phyloP scores from a whole-genome alignment of 2,888 invertebrate species.

The Phania funesta region DNA sequence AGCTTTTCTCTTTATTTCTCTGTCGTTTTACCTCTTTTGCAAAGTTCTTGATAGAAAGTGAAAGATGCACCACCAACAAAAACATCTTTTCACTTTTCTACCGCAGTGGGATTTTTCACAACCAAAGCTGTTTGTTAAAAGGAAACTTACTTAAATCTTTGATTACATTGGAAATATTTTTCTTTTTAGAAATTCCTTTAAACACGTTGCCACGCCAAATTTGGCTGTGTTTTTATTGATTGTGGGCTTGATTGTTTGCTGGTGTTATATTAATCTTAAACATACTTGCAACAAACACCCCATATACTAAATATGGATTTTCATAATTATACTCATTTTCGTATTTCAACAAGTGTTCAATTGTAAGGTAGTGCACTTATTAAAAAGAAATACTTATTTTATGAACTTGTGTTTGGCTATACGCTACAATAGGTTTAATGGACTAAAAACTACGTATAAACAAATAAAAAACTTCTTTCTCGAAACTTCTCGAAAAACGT shows the following conservation, averaged over 20 bases:
- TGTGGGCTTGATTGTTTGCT: conserved; percentile 10
- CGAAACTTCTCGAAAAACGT: no score
- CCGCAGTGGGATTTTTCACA: conserved; percentile 18
- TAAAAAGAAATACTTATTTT: background rate
- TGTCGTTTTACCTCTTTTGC: background rate
- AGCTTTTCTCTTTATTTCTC: background rate
- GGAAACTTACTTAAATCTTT: conserved; percentile 31
- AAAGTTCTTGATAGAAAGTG: conserved; percentile 47
- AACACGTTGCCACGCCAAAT: conserved; percentile 25
- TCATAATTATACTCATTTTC: conserved; percentile 32
- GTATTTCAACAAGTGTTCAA: conserved; percentile 7
- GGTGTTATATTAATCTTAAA: conserved; percentile 30
- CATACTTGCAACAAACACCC: conserved; percentile 40
- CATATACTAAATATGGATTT: conserved; percentile 23
- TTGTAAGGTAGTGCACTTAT: background rate
- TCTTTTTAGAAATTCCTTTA: conserved; percentile 15
- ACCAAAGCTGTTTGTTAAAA: background rate
- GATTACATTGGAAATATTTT: background rate
- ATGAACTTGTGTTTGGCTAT: background rate
- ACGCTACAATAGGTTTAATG: conserved; percentile 2
- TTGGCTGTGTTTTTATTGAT: conserved; percentile 12
- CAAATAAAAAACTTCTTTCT: no score
- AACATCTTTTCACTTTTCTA: conserved; percentile 32
- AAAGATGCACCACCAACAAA: conserved; percentile 1
- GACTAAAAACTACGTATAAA: no score